Percentiles rank a stretch among this genome's conserved stretches.
These are phyloP conservation scores for Paralichthys olivaceus DNA, from an alignment of 2,113 vertebrate genomes.

Conservation along the genomic window DNA sequence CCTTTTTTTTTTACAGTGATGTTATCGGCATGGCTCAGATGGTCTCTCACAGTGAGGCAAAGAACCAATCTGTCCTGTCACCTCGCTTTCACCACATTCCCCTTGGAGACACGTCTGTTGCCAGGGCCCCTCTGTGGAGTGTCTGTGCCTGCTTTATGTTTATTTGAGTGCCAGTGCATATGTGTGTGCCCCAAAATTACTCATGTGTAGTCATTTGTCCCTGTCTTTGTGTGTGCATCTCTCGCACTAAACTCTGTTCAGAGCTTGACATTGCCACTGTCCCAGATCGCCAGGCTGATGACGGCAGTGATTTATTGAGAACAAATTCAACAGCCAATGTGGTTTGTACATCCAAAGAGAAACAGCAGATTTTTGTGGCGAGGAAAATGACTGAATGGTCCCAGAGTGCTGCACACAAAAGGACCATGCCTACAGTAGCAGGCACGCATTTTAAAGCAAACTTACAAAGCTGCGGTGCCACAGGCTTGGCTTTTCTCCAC, in stretches of 20 bases:
- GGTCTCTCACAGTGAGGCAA: slow-evolving; percentile 63
- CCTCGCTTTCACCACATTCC: slow-evolving; percentile 56
- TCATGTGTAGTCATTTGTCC: slow-evolving; percentile 31
- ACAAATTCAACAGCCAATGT: slow-evolving; percentile 51
- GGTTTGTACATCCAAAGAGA: slow-evolving; percentile 37
- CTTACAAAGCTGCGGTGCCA: slow-evolving; percentile 57
- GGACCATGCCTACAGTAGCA: slow-evolving; percentile 35
- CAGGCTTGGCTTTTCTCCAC: slow-evolving; percentile 58
- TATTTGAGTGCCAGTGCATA: slow-evolving; percentile 41
- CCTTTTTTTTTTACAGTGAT: slow-evolving; percentile 59
- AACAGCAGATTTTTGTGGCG: slow-evolving; percentile 56
- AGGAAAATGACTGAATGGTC: slow-evolving; percentile 47
- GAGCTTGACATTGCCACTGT: slow-evolving; percentile 47
- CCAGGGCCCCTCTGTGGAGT: slow-evolving; percentile 57
- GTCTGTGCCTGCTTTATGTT: slow-evolving; percentile 40
- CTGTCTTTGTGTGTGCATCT: slow-evolving; percentile 32
- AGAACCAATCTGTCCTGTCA: slow-evolving; percentile 59
- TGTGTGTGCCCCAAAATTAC: background rate
- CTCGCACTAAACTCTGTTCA: slow-evolving; percentile 35
- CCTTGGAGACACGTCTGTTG: slow-evolving; percentile 36
- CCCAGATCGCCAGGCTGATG: slow-evolving; percentile 16
- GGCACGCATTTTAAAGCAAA: slow-evolving; percentile 59
- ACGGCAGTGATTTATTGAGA: slow-evolving; percentile 72
- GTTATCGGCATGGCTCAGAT: slow-evolving; percentile 67
- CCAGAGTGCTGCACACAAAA: slow-evolving; percentile 44